phyloP scores from a whole-genome alignment of 2,888 invertebrate genomes.

The Kuschelorhynchus macadamiae region DNA sequence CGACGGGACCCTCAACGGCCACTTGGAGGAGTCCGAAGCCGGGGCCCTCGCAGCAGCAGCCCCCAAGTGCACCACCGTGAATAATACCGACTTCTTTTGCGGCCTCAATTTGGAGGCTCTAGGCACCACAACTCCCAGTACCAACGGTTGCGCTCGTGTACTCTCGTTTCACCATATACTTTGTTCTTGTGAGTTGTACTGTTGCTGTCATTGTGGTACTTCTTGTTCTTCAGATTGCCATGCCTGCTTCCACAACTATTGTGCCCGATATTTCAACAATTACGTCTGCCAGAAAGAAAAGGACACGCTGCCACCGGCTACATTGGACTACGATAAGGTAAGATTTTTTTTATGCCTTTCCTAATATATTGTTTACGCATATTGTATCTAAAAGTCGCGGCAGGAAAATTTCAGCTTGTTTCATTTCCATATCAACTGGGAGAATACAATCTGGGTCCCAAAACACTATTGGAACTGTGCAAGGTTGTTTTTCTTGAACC shows the following conservation, averaged over 20 bases:
- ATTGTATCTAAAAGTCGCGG: too few relatives aligned
- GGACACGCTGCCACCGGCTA: constrained; percentile 63
- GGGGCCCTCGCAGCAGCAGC: constrained; percentile 5
- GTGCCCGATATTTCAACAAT: constrained; percentile 68
- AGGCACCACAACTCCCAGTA: constrained; percentile 55
- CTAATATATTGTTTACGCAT: too few relatives aligned
- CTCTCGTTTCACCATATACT: constrained; percentile 69
- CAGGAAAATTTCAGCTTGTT: too few relatives aligned
- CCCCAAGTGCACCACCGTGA: constrained; percentile 5
- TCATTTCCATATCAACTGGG: too few relatives aligned
- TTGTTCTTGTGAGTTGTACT: constrained; percentile 69
- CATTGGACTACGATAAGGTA: constrained; percentile 69
- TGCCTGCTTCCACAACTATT: constrained; percentile 76
- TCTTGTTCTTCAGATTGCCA: constrained; percentile 76
- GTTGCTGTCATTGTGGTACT: constrained; percentile 76
- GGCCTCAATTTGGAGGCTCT: constrained; percentile 52
- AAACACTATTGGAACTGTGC: too few relatives aligned
- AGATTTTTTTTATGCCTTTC: too few relatives aligned
- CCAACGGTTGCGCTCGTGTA: constrained; percentile 67
- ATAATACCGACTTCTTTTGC: constrained; percentile 51
- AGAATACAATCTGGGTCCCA: too few relatives aligned
- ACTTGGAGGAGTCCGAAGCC: constrained; percentile 21
- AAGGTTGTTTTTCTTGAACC: too few relatives aligned
- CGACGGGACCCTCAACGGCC: constrained; percentile 44
- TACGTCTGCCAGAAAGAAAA: constrained; percentile 68